Base-by-base conservation (phyloP, 2,888 invertebrate species). In the Argyresthia goedartella region DNA sequence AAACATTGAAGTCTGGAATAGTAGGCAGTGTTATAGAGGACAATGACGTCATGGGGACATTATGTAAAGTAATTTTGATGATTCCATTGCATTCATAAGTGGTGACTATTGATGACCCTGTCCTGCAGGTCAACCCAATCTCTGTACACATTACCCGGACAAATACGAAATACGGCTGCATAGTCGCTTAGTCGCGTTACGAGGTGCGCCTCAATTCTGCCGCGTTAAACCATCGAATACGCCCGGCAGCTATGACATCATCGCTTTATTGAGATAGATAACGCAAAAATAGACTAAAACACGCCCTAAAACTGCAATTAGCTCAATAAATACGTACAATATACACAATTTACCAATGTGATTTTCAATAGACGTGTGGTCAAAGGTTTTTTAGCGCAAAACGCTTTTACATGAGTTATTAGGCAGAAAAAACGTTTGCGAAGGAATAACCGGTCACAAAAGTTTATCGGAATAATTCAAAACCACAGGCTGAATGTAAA, bases 181-280 rank as follows among this genome's bases (percentile, higher is more conserved):
- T 15, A 44, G 14, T 14, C 14, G 9, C 3, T 14, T 4, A 8
- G 9, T 13, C 39, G 39, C n/a, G 9, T 8, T 3, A 3, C 15
- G 44, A 4, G 4, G 14, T 4, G 15, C 44, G 13, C 44, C 56
- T 51, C 4, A 43, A 66, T 56, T 68, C 59, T 59, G 77, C 55
- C 71, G 84, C 67, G 51, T 81, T 67, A 70, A 64, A 66, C 57
- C 58, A 55, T 66, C 65, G 64, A 63, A 68, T 69, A 66, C 72
- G 74, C 73, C 74, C 73, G 67, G 62, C 62, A 61, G 62, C 61
- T 61, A 69, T 81, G 81, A 82, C 78, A 78, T 81, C 84, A 82
- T 69, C 75, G 58, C 57, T 56, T 66, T 71, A 72, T 74, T 73
- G 67, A 67, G 66, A 68, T 57, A 76, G 79, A 81, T 81, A 81